A percentile compares a stretch with the other conserved stretches of the same genome.
Conservation (phyloP, 2,113 vertebrate genomes). For the Anhinga anhinga region DNA sequence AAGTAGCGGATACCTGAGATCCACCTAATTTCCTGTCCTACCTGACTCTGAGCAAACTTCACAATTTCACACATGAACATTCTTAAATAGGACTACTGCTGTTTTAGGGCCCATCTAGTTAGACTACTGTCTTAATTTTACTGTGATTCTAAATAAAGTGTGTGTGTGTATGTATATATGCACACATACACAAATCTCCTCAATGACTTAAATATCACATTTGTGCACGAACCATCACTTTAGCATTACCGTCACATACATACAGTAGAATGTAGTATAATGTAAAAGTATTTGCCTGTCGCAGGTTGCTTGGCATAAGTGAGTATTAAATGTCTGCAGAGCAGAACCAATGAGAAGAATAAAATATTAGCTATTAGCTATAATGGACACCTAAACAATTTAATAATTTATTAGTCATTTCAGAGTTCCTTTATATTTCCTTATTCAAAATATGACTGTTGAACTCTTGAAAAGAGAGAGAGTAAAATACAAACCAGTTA, state of each 20-base stretch:
- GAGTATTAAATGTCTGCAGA: background rate
- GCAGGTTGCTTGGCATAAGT: background rate
- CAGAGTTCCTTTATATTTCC: background rate
- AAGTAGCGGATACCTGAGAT: background rate
- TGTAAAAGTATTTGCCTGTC: background rate
- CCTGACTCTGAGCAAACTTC: background rate
- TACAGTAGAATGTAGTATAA: background rate
- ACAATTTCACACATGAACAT: background rate
- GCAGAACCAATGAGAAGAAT: background rate
- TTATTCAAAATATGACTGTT: background rate
- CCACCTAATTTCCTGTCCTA: background rate
- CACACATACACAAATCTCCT: background rate
- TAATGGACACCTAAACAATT: background rate
- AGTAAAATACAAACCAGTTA: background rate
- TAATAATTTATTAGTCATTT: background rate
- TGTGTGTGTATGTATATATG: no score
- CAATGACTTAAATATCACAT: background rate
- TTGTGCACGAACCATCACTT: background rate
- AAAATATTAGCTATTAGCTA: background rate
- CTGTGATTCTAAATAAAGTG: background rate
- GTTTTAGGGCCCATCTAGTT: background rate
- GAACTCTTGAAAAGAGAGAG: background rate
- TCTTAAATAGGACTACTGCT: background rate
- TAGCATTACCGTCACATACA: background rate
- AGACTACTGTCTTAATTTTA: background rate